Percentiles rank a stretch among this genome's conserved stretches.
Evolutionary conservation across 2,888 invertebrate genomes (phyloP).

Genomic region (Thalpophila matura): DNA sequence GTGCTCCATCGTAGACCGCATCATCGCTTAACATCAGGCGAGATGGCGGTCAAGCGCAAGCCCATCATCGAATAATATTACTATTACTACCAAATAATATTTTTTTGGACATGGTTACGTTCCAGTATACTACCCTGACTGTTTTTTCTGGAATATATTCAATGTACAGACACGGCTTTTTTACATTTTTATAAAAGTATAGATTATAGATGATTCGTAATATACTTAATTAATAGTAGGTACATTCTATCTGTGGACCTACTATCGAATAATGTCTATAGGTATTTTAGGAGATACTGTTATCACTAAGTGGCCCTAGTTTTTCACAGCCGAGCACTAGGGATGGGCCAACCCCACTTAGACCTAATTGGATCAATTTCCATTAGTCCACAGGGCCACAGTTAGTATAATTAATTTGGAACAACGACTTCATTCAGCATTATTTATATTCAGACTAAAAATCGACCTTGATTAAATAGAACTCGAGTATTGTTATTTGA

Average conservation of each 20-base stretch:
- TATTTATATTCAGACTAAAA: background rate
- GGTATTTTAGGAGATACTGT: background rate
- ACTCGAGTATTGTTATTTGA: background rate
- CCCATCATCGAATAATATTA: no score
- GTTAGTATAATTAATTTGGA: background rate
- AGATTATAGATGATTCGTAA: background rate
- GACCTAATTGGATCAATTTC: slow-evolving; percentile 29
- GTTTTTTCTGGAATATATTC: no score
- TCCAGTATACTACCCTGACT: no score
- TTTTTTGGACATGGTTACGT: no score
- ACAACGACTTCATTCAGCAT: background rate
- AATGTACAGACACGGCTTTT: no score
- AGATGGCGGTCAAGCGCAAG: no score
- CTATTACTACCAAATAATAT: no score
- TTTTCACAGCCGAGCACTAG: slow-evolving; percentile 12
- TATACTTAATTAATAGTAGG: no score
- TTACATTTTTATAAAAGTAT: no score
- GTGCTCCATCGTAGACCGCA: no score
- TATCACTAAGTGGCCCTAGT: background rate
- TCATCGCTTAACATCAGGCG: no score
- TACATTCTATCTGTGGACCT: background rate
- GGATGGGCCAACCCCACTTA: slow-evolving; percentile 21
- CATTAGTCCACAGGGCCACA: background rate
- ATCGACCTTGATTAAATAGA: background rate
- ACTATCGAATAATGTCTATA: background rate